Evolutionary conservation across 2,888 invertebrate genomes (phyloP).

Genomic region (Romanomermis culicivorax): DNA sequence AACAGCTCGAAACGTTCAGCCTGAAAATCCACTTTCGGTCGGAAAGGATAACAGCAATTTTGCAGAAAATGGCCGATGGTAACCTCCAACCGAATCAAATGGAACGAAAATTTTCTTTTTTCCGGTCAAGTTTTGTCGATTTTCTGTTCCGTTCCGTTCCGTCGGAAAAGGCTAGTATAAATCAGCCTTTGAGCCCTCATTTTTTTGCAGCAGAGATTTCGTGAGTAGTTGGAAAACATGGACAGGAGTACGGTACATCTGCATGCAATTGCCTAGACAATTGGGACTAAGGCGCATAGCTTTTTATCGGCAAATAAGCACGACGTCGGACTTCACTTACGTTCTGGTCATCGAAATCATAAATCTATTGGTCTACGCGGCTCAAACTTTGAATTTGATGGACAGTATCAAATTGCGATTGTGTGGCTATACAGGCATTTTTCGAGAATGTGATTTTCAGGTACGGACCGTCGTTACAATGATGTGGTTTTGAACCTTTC

Average conservation of each 20-base stretch:
- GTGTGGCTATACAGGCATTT: slow-evolving; percentile 17
- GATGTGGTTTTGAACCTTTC: background rate
- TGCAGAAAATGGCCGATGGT: no score
- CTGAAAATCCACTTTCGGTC: no score
- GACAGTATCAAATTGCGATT: slow-evolving; percentile 18
- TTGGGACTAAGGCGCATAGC: slow-evolving; percentile 16
- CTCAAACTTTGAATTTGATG: slow-evolving; percentile 17
- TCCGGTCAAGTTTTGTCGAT: no score
- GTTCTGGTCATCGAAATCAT: slow-evolving; percentile 16
- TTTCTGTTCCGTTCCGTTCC: no score
- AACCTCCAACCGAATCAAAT: no score
- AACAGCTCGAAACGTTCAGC: no score
- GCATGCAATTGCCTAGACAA: slow-evolving; percentile 14
- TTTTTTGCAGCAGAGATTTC: slow-evolving; percentile 15
- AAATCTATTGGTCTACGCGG: slow-evolving; percentile 16
- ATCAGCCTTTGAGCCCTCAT: no score
- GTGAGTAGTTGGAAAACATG: slow-evolving; percentile 19
- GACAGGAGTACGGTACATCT: slow-evolving; percentile 19
- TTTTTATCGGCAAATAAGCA: slow-evolving; percentile 15
- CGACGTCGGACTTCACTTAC: slow-evolving; percentile 16
- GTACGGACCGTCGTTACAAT: no score
- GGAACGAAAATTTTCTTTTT: no score
- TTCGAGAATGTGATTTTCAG: slow-evolving; percentile 4
- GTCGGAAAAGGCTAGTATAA: no score
- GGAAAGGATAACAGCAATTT: no score